phyloP scores from a whole-genome alignment of 2,797 vertebrate genomes.

The Knipowitschia caucasica region DNA sequence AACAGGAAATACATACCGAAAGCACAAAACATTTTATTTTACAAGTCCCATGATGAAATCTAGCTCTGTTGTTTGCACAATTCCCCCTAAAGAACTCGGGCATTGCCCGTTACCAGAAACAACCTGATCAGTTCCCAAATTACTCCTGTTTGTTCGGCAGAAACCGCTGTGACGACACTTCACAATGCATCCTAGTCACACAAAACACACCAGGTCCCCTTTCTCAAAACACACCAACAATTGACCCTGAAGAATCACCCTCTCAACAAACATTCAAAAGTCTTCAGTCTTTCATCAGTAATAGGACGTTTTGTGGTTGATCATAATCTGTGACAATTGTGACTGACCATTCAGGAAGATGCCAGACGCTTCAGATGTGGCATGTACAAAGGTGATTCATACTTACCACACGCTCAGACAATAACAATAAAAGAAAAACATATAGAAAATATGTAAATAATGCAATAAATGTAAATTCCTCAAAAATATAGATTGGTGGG shows the following conservation, averaged over 20 bases:
- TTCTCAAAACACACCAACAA: constrained; percentile 32
- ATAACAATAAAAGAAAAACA: not conserved
- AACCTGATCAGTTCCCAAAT: constrained; percentile 78
- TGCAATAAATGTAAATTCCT: not conserved
- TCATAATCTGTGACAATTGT: constrained; percentile 39
- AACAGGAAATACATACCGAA: not conserved
- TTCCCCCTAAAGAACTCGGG: constrained; percentile 24
- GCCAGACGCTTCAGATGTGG: not conserved
- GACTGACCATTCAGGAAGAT: not conserved
- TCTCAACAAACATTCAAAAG: constrained; percentile 8
- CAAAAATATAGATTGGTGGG: not conserved
- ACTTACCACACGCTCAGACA: not conserved
- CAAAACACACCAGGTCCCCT: constrained; percentile 28
- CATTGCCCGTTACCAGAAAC: constrained; percentile 63
- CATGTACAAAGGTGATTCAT: not conserved
- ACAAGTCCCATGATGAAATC: constrained; percentile 33
- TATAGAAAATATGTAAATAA: not conserved
- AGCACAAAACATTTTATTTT: not conserved
- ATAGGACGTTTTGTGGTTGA: constrained; percentile 20
- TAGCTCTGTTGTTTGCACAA: constrained; percentile 31
- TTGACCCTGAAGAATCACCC: not conserved
- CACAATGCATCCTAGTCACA: constrained; percentile 41
- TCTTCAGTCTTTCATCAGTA: constrained; percentile 14
- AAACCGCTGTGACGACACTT: constrained; percentile 30
- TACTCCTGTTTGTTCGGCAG: constrained; percentile 52